Conservation (phyloP, 2,113 vertebrate genomes). For the Bambusicola thoracicus region DNA sequence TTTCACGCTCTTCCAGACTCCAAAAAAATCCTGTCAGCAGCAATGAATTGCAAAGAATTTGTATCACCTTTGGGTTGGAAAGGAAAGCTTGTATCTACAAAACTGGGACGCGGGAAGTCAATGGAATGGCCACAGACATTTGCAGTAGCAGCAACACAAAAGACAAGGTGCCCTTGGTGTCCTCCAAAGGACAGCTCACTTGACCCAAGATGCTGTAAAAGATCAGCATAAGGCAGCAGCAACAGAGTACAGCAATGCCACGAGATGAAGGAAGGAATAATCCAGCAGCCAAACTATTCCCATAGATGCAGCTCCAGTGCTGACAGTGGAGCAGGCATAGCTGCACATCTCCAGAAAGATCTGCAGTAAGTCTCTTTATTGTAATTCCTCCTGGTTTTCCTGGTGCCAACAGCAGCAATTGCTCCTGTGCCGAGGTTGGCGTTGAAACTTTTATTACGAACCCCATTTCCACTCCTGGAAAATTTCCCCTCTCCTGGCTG, state of each 20-base stretch:
- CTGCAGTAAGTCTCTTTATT: not conserved
- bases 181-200: not conserved
- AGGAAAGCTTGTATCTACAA: not conserved
- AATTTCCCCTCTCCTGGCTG: not conserved
- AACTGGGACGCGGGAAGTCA: not conserved
- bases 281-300: not conserved
- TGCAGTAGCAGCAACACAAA: not conserved
- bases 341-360: not conserved
- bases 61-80: not conserved
- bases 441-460: not conserved
- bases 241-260: not conserved
- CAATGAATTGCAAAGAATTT: not conserved
- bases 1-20: not conserved
- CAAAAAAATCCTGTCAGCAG: not conserved
- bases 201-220: not conserved
- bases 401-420: not conserved
- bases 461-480: not conserved
- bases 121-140: rapidly evolving
- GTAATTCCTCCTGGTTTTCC: not conserved
- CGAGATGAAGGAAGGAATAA: not conserved
- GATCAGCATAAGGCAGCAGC: not conserved
- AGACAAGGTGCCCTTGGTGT: not conserved
- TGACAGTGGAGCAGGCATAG: rapidly evolving
- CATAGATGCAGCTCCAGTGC: not conserved
- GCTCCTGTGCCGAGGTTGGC: not conserved